A percentile compares a stretch with the other conserved stretches of the same genome.
Evolutionary conservation across 2,113 vertebrate species (phyloP).

Genomic region (Excalfactoria chinensis): DNA sequence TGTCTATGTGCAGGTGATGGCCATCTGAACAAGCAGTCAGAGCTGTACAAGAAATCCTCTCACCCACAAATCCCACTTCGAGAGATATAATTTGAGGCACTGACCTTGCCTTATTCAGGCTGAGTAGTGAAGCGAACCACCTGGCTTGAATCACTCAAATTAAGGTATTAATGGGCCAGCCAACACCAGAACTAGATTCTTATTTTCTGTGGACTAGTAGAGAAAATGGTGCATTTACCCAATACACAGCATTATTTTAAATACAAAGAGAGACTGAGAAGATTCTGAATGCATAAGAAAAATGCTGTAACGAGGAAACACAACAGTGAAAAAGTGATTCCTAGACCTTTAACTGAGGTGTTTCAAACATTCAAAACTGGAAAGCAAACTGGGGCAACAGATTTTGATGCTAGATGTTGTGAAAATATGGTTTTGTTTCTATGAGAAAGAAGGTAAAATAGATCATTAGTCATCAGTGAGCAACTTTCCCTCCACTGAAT

Average conservation of each 20-base stretch:
- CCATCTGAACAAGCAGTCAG: slow-evolving; percentile 39
- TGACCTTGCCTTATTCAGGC: background rate
- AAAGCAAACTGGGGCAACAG: background rate
- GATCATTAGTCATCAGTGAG: background rate
- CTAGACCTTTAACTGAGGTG: slow-evolving; percentile 22
- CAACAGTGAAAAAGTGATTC: slow-evolving; percentile 37
- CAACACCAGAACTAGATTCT: background rate
- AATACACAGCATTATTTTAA: background rate
- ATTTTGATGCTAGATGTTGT: background rate
- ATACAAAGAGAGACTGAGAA: background rate
- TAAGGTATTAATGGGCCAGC: background rate
- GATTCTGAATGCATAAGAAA: background rate
- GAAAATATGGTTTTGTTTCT: slow-evolving; percentile 14
- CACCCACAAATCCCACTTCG: slow-evolving; percentile 6
- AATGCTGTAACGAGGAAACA: background rate
- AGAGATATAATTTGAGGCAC: background rate
- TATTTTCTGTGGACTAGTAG: background rate
- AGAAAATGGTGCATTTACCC: background rate
- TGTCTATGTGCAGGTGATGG: slow-evolving; percentile 37
- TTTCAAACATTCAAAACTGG: slow-evolving; percentile 61
- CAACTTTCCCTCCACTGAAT: background rate
- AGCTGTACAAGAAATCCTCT: slow-evolving; percentile 13
- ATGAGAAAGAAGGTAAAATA: background rate
- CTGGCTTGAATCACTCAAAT: background rate
- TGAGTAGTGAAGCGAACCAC: background rate